Base-by-base conservation (phyloP, 2,113 vertebrate species). In the Equus przewalskii region DNA sequence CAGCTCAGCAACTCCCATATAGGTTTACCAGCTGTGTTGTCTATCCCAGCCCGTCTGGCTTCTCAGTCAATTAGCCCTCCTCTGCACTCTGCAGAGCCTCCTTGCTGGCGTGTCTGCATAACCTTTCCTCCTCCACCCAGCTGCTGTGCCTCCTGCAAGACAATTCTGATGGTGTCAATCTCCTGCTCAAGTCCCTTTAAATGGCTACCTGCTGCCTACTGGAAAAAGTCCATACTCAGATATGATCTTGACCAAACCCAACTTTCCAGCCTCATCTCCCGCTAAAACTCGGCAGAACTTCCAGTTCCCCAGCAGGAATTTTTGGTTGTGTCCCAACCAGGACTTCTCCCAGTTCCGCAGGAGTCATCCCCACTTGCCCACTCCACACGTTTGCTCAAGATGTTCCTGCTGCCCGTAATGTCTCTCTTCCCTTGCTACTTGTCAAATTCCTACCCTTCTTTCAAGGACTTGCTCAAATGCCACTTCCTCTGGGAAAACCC, bases 401-500 rank as follows among this genome's bases (percentile, higher is more conserved):
- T 26, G 33, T 84, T 89, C n/a, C 92, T 92, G 41, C 75, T 62
- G 64, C 64, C 79, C 62, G 24, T 91, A 86, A 88, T 33, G 30
- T 54, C 16, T 82, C 72, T 83, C 62, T 89, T 80, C 76, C 16
- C 65, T 70, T 64, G 16, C 44, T 96, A 95, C 93, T 94, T 97
- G 92, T 96, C 94, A 97, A 80, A 96, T 96, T 96, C 92, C 86
- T 96, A 91, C 62, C 92, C 93, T 94, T 64, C 88, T 56, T 92
- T 86, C 81, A 91, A 96, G 64, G 65, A 92, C 64, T 92, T 78
- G 36, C 56, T 96, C 83, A 83, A 80, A 93, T 86, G 75, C 51
- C 14, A 72, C 73, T 96, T 98, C 76, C 94, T 96, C 64, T 96
- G 86, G 83, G 92, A 95, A 97, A 97, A 78, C 51, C 85, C 79